Evolutionary conservation across 2,888 invertebrate species (phyloP).

Genomic region (Volucella inflata): DNA sequence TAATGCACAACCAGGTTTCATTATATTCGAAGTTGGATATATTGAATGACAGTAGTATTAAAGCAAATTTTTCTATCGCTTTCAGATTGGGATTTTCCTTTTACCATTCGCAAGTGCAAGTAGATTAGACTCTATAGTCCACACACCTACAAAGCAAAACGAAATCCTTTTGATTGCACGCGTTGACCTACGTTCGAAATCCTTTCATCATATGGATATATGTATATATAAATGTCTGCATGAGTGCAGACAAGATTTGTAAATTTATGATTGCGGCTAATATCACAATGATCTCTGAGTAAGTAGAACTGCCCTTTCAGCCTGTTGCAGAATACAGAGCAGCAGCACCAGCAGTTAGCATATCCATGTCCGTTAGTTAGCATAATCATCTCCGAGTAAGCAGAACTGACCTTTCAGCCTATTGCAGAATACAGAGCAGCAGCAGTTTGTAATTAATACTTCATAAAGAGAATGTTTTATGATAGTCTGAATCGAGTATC

Average conservation of each 20-base stretch:
- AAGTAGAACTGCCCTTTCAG: conserved; percentile 21
- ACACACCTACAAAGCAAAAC: conserved; percentile 24
- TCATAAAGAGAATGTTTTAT: conserved; percentile 77
- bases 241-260: conserved; percentile 46
- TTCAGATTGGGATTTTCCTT: conserved; percentile 34
- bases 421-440: conserved; percentile 50
- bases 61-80: conserved; percentile 67
- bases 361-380: too few species aligned
- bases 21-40: conserved; percentile 64
- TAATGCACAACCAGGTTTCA: conserved; percentile 59
- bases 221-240: not conserved
- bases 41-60: conserved; percentile 69
- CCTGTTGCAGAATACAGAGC: conserved; percentile 19
- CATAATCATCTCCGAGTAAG: too few species aligned
- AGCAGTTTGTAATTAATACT: conserved; percentile 67
- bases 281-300: conserved; percentile 34
- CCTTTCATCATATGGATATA: conserved; percentile 51
- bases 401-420: conserved; percentile 59
- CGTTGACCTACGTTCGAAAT: conserved; percentile 70
- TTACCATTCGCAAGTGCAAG: conserved; percentile 28
- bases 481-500: conserved; percentile 56
- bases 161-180: conserved; percentile 71
- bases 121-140: not conserved
- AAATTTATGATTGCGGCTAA: conserved; percentile 73
- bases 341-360: not conserved